Conservation (phyloP, 1,140 invertebrate genomes). For the Metopolophium dirhodum region DNA sequence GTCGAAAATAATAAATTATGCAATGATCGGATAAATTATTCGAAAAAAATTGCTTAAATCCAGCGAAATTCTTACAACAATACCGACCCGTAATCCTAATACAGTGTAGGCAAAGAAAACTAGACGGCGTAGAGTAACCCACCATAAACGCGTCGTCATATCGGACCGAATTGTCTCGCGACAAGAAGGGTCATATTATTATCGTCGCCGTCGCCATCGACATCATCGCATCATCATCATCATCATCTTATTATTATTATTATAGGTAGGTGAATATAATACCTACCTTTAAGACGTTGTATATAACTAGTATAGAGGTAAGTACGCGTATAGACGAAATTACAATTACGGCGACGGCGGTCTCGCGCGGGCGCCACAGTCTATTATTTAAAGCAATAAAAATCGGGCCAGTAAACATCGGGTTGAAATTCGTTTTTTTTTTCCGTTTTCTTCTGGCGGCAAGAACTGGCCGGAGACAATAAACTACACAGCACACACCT, state of each 20-base stretch:
- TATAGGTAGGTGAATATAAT: background rate
- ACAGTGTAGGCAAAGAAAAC: background rate
- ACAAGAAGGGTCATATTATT: background rate
- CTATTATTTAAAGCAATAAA: constrained; percentile 58
- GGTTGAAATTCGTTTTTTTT: constrained; percentile 40
- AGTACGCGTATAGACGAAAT: background rate
- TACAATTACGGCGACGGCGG: constrained; percentile 17
- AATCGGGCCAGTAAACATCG: constrained; percentile 42
- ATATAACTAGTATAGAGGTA: background rate
- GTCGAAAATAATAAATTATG: background rate
- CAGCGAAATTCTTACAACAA: no score
- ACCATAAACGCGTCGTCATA: background rate
- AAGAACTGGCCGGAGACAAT: background rate
- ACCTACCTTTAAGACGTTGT: background rate
- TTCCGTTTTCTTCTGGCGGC: background rate
- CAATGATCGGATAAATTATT: background rate
- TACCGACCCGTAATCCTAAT: background rate
- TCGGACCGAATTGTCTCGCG: background rate
- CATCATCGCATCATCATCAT: no score
- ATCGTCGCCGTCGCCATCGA: no score
- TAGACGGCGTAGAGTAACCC: background rate
- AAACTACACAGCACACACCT: background rate
- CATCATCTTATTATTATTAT: background rate
- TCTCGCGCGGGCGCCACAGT: background rate
- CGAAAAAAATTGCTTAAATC: background rate